These are phyloP conservation scores for Pseudomyrmex pallidus DNA, from an alignment of 1,140 invertebrate species.

Conservation along the genomic window DNA sequence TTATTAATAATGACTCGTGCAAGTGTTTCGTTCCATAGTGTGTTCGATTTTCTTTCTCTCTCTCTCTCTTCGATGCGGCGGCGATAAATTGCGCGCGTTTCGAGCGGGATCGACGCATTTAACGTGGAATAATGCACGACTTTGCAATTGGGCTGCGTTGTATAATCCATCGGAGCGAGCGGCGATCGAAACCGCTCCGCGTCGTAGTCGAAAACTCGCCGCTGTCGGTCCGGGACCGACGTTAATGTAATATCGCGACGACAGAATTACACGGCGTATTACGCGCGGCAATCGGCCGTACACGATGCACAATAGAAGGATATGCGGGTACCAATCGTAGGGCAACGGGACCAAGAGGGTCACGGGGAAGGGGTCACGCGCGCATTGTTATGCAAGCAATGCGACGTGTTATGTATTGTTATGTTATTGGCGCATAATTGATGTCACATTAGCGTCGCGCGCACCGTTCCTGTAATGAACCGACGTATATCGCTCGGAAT, in stretches of 20 bases:
- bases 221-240: slow-evolving; percentile 23
- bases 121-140: slow-evolving; percentile 54
- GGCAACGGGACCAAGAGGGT: slow-evolving; percentile 11
- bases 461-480: slow-evolving; percentile 79
- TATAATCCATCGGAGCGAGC: slow-evolving; percentile 20
- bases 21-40: too few relatives aligned
- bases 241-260: slow-evolving; percentile 70
- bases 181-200: neutral
- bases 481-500: slow-evolving; percentile 66
- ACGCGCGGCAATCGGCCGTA: slow-evolving; percentile 74
- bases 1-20: neutral
- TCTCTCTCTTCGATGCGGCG: neutral
- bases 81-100: slow-evolving; percentile 24
- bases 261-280: slow-evolving; percentile 79
- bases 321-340: slow-evolving; percentile 72
- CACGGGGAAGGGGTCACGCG: slow-evolving; percentile 40
- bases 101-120: slow-evolving; percentile 43
- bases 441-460: slow-evolving; percentile 80
- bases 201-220: slow-evolving; percentile 57
- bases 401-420: slow-evolving; percentile 82
- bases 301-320: slow-evolving; percentile 78
- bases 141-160: slow-evolving; percentile 43
- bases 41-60: neutral
- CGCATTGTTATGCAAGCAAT: slow-evolving; percentile 81
- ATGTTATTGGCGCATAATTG: slow-evolving; percentile 83